Evolutionary conservation across 2,888 invertebrate genomes (phyloP).

Genomic region (Exocentrus adspersus): DNA sequence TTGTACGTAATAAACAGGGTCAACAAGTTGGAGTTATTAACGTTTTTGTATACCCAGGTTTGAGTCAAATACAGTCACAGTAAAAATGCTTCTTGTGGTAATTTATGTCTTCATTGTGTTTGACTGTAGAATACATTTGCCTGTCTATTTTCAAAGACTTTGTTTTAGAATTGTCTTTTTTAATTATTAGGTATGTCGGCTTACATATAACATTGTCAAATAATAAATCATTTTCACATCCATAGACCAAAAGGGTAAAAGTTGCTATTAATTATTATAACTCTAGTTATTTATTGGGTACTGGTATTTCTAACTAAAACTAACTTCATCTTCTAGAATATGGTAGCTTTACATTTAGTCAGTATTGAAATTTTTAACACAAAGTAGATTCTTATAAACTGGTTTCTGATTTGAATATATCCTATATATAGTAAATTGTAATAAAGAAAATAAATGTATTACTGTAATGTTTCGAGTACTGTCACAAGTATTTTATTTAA

Average conservation of each 20-base stretch:
- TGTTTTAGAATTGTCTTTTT: conserved; percentile 16
- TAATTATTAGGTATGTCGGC: conserved; percentile 2
- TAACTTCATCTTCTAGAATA: conserved; percentile 29
- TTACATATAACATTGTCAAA: conserved; percentile 1
- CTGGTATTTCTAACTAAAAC: conserved; percentile 35
- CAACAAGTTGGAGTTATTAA: conserved; percentile 40
- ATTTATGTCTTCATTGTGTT: conserved; percentile 21
- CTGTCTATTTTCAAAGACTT: conserved; percentile 4
- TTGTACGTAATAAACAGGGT: conserved; percentile 39
- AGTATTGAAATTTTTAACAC: too few species aligned
- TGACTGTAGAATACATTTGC: conserved; percentile 18
- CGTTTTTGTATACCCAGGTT: conserved; percentile 48
- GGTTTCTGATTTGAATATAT: too few species aligned
- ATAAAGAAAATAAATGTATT: too few species aligned
- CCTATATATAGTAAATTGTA: too few species aligned
- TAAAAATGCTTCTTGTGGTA: conserved; percentile 22
- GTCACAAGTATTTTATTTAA: too few species aligned
- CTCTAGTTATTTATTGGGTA: conserved; percentile 7
- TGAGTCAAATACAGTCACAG: conserved; percentile 40
- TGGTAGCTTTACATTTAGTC: neutral
- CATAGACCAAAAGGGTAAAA: neutral
- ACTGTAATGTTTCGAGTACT: too few species aligned
- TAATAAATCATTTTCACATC: neutral
- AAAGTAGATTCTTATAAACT: too few species aligned
- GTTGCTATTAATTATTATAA: neutral